phyloP scores from a whole-genome alignment of 2,888 invertebrate species.

The Melinopterus prodromus region DNA sequence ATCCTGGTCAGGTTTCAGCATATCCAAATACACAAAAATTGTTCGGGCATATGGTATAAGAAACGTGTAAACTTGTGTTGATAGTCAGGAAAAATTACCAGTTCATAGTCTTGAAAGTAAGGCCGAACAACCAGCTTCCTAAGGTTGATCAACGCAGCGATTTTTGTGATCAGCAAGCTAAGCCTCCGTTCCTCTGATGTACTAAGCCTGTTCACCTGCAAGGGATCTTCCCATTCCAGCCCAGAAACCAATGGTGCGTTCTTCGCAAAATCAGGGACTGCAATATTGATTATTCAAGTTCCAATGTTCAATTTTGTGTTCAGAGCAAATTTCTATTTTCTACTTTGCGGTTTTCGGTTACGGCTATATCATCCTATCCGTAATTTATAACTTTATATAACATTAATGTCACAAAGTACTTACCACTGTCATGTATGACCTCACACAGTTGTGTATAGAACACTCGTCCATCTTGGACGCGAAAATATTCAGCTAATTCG shows the following conservation, averaged over 20 bases:
- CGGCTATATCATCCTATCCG: no score
- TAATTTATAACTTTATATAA: no score
- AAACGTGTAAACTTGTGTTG: neutral
- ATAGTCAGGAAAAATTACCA: slow-evolving; percentile 59
- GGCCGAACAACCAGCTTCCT: slow-evolving; percentile 73
- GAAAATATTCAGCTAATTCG: slow-evolving; percentile 80
- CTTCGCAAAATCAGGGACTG: slow-evolving; percentile 63
- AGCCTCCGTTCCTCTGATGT: slow-evolving; percentile 72
- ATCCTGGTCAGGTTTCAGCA: no score
- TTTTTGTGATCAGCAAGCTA: slow-evolving; percentile 76
- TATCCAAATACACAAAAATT: no score
- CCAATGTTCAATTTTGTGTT: neutral
- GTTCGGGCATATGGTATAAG: no score
- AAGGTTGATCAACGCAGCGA: slow-evolving; percentile 67
- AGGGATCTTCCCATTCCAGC: slow-evolving; percentile 74
- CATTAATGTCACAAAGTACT: slow-evolving; percentile 30
- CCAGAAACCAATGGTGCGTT: slow-evolving; percentile 63
- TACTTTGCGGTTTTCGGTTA: neutral
- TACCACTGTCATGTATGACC: slow-evolving; percentile 75
- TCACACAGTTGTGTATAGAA: slow-evolving; percentile 79
- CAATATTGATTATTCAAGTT: slow-evolving; percentile 35
- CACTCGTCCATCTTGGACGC: slow-evolving; percentile 80
- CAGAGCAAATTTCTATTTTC: neutral
- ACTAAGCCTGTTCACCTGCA: slow-evolving; percentile 72
- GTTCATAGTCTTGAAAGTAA: slow-evolving; percentile 78